Percentiles rank a stretch among this genome's conserved stretches.
Evolutionary conservation across 2,113 vertebrate genomes (phyloP).

Genomic region (Nerophis lumbriciformis): DNA sequence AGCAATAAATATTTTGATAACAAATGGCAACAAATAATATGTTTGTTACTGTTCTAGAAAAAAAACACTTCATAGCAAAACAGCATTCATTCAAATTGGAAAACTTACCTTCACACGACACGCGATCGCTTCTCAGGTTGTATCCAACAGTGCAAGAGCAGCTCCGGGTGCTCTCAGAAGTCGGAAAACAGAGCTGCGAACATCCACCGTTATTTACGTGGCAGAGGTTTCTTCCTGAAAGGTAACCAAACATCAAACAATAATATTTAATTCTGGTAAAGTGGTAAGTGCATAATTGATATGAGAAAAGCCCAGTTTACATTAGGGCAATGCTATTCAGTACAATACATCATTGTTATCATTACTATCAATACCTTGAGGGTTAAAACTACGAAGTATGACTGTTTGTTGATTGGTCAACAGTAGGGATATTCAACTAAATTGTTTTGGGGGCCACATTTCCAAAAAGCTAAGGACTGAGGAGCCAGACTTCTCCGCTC

Average conservation of each 20-base stretch:
- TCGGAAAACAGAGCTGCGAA: conserved; percentile 93
- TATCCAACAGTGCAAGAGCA: conserved; percentile 95
- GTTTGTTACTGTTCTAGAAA: neutral
- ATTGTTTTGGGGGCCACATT: too few species aligned
- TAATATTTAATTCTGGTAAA: neutral
- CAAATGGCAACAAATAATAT: neutral
- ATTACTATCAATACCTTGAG: too few species aligned
- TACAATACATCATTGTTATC: too few species aligned
- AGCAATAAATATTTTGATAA: too few species aligned
- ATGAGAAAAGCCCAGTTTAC: too few species aligned
- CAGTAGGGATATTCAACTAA: too few species aligned
- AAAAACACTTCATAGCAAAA: neutral
- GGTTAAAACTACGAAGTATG: too few species aligned
- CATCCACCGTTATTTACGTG: conserved; percentile 93
- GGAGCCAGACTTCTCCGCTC: too few species aligned
- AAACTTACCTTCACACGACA: conserved; percentile 85
- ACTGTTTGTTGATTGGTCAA: too few species aligned
- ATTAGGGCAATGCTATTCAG: too few species aligned
- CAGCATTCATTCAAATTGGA: neutral
- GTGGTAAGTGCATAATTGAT: too few species aligned
- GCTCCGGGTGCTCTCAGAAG: conserved; percentile 88
- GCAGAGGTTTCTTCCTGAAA: conserved; percentile 88
- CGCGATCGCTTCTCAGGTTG: conserved; percentile 85
- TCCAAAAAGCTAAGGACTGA: too few species aligned
- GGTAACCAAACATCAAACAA: conserved; percentile 6